Evolutionary conservation across 2,888 invertebrate genomes (phyloP).

Genomic region (Rhagophthalmus giganteus): DNA sequence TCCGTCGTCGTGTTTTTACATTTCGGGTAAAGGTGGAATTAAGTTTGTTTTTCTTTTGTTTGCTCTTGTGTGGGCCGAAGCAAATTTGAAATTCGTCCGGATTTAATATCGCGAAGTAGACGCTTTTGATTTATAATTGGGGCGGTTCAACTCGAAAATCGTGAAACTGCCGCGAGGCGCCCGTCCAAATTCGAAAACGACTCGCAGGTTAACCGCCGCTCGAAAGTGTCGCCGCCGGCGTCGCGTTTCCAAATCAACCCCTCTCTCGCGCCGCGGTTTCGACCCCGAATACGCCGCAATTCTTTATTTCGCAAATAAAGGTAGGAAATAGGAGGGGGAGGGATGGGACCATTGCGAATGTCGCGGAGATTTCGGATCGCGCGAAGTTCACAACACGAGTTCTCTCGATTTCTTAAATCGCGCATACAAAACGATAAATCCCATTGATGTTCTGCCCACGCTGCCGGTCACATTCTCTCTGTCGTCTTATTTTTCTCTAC

Average conservation of each 20-base stretch:
- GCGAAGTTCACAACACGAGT: conserved; percentile 16
- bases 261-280: too few species aligned
- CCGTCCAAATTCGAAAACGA: not conserved
- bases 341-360: conserved; percentile 2
- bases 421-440: conserved; percentile 42
- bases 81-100: not conserved
- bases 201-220: not conserved
- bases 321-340: not conserved
- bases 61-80: too few species aligned
- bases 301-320: conserved; percentile 10
- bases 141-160: not conserved
- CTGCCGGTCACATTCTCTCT: conserved; percentile 36
- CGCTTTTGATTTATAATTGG: not conserved
- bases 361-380: conserved; percentile 9
- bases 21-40: too few species aligned
- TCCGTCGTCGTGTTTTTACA: too few species aligned
- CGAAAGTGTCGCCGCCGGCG: too few species aligned
- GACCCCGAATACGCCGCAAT: not conserved
- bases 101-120: not conserved
- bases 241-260: too few species aligned
- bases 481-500: conserved; percentile 32
- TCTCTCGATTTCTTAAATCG: conserved; percentile 34
- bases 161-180: not conserved
- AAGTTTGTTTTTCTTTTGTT: not conserved
- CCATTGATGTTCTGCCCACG: conserved; percentile 36